Evolutionary conservation across 1,140 invertebrate genomes (phyloP).

Genomic region (Coelopa frigida): DNA sequence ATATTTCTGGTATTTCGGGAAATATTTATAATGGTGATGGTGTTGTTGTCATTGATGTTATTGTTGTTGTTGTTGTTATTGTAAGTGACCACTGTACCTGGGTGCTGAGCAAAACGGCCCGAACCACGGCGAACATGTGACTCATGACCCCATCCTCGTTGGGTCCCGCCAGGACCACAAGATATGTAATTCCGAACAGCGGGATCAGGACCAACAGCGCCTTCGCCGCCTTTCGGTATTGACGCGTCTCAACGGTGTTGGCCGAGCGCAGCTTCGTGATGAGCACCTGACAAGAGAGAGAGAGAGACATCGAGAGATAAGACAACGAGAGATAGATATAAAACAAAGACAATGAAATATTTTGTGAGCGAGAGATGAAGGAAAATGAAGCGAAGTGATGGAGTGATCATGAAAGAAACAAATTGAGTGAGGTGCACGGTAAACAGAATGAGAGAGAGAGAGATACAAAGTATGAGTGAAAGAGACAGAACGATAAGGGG

Average conservation of each 20-base stretch:
- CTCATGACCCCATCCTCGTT: conserved; percentile 55
- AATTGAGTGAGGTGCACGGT: too few species aligned
- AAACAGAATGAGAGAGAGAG: too few species aligned
- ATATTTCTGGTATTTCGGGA: too few species aligned
- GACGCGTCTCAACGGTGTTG: conserved; percentile 77
- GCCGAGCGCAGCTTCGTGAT: conserved; percentile 86
- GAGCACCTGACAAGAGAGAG: conserved; percentile 56
- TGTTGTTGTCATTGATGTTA: too few species aligned
- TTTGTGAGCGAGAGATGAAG: too few species aligned
- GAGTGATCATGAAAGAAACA: too few species aligned
- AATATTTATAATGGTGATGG: too few species aligned
- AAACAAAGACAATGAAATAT: too few species aligned
- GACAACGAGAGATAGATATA: too few species aligned
- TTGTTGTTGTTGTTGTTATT: background rate
- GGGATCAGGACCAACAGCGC: conserved; percentile 81
- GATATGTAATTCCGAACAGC: conserved; percentile 77
- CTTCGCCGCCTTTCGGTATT: conserved; percentile 83
- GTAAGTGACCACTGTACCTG: conserved; percentile 49
- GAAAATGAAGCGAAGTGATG: too few species aligned
- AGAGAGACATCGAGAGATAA: background rate
- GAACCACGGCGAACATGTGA: conserved; percentile 56
- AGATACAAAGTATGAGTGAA: too few species aligned
- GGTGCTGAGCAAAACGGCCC: conserved; percentile 68
- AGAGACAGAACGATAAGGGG: too few species aligned
- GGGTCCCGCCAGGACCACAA: conserved; percentile 71